Evolutionary conservation across 2,113 vertebrate genomes (phyloP), one percentile per base, ranked within the genome.

Genomic region (Megaleporinus macrocephalus): DNA sequence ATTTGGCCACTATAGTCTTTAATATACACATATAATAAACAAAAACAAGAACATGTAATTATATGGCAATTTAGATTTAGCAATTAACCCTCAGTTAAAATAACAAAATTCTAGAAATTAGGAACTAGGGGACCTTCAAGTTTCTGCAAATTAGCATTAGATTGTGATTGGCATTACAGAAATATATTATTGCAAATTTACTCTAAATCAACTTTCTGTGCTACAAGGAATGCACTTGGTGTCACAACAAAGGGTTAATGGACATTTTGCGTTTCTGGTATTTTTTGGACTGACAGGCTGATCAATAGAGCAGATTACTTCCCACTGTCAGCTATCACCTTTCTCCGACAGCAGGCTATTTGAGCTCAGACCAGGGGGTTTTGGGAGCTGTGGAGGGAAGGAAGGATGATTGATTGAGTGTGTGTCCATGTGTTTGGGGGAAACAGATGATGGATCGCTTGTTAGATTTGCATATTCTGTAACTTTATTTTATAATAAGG

Each of bases 231-330:
- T n/a, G 33, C 49, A 33, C 49, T 47, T 73, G 14, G 41, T 73
- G 73, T 77, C 74, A 59, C 3, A 84, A 29, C 71, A 79, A 86
- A 82, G 89, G 87, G 90, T 94, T 94, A 93, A 94, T 75, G 72
- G 71, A 89, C 63, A 69, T 86, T 81, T 73, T 62, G 62, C 90
- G 88, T 93, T 89, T 79, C 80, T 88, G 88, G 84, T 88, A 87
- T 88, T 90, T 90, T 85, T 90, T 85, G 89, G 87, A 80, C 89
- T 89, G 88, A 92, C 86, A 91, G 88, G 85, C 63, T 85, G 89
- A 95, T 95, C 95, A 93, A 91, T 94, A 91, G 80, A 89, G 89
- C 73, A 84, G 89, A 94, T 95, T 92, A 92, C 93, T 93, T 92
- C 87, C 92, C 90, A 88, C 93, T 91, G 92, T 94, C 92, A 90